A percentile compares a stretch with the other conserved stretches of the same genome.
These are phyloP conservation scores for Gopherus flavomarginatus DNA, from an alignment of 2,113 vertebrate genomes.

Conservation along the genomic window DNA sequence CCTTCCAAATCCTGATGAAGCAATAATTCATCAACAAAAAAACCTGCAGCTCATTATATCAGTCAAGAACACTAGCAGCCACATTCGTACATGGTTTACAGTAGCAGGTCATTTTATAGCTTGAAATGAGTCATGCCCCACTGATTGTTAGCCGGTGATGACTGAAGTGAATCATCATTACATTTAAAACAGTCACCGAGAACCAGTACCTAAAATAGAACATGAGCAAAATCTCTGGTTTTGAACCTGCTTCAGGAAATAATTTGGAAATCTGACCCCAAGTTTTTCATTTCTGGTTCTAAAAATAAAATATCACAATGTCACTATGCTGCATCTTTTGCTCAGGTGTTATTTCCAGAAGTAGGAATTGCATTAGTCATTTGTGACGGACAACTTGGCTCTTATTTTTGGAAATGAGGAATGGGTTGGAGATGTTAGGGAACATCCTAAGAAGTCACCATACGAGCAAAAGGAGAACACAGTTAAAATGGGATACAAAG, in stretches of 20 bases:
- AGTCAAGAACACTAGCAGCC: neutral
- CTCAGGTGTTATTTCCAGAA: neutral
- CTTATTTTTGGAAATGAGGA: rapidly evolving
- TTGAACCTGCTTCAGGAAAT: slow-evolving; percentile 10
- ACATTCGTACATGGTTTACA: neutral
- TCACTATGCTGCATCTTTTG: neutral
- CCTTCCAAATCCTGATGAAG: neutral
- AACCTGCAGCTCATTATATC: neutral
- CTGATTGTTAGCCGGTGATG: neutral
- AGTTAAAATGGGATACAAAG: neutral
- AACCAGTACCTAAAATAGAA: neutral
- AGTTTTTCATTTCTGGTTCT: neutral
- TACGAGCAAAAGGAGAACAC: neutral
- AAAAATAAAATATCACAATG: neutral
- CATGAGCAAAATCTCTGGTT: neutral
- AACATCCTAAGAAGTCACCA: neutral
- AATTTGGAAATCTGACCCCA: neutral
- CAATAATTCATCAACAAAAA: neutral
- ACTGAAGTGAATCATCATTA: neutral
- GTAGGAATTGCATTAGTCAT: neutral
- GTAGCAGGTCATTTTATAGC: neutral
- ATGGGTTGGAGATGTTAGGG: neutral
- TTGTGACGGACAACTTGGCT: neutral
- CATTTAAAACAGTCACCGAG: neutral
- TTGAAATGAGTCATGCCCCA: slow-evolving; percentile 1